phyloP scores from a whole-genome alignment of 2,113 vertebrate species.

The Solea solea region DNA sequence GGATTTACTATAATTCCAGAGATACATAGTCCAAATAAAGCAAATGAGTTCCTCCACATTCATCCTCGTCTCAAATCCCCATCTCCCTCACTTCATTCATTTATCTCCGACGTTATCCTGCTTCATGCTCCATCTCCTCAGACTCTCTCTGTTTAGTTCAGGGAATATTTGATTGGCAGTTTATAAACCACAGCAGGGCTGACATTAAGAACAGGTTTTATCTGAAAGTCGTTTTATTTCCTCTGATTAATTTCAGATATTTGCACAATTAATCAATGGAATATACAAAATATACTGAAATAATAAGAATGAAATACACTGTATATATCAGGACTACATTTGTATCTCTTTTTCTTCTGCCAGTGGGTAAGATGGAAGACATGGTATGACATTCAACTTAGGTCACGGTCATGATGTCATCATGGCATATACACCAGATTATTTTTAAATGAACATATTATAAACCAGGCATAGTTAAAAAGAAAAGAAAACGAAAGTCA shows the following conservation, averaged over 20 bases:
- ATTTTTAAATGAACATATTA: background rate
- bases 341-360: background rate
- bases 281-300: too few relatives aligned
- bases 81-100: constrained; percentile 40
- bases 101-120: constrained; percentile 36
- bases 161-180: constrained; percentile 59
- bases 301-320: too few relatives aligned
- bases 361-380: background rate
- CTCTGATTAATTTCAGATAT: constrained; percentile 13
- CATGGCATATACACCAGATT: background rate
- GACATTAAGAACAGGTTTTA: constrained; percentile 53
- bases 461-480: background rate
- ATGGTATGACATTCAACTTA: constrained; percentile 30
- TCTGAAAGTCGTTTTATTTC: constrained; percentile 20
- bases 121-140: constrained; percentile 31
- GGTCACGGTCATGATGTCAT: constrained; percentile 26
- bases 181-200: constrained; percentile 31
- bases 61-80: constrained; percentile 31
- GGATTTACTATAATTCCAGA: constrained; percentile 41
- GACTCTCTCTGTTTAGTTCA: constrained; percentile 39
- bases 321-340: too few relatives aligned
- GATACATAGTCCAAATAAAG: constrained; percentile 43
- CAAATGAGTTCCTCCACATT: constrained; percentile 20
- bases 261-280: background rate
- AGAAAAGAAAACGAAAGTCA: too few relatives aligned